Evolutionary conservation across 2,113 vertebrate genomes (phyloP).

Genomic region (Tychaedon coryphoeus): DNA sequence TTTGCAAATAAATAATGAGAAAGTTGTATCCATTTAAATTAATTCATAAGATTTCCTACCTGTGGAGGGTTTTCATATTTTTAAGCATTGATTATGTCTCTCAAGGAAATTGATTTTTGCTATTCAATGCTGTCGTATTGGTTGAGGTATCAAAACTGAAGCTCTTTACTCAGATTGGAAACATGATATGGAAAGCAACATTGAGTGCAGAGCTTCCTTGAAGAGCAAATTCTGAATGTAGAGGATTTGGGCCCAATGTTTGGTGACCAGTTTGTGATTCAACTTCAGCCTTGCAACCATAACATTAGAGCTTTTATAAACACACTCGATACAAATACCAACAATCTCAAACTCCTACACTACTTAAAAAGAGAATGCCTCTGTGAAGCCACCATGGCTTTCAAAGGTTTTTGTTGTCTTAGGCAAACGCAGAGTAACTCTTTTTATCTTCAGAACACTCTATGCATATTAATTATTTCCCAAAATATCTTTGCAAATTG

Average conservation of each 20-base stretch:
- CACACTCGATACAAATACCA: background rate
- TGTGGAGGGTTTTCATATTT: background rate
- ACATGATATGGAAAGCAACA: background rate
- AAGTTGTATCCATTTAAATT: background rate
- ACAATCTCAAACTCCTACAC: background rate
- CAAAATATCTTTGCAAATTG: background rate
- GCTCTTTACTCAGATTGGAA: background rate
- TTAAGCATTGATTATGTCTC: background rate
- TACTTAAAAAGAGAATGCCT: background rate
- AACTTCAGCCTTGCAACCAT: background rate
- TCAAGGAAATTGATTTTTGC: background rate
- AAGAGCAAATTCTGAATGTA: background rate
- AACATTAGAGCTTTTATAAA: background rate
- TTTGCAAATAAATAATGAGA: background rate
- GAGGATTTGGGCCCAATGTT: background rate
- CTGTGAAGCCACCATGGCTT: background rate
- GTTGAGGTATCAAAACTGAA: background rate
- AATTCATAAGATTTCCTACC: background rate
- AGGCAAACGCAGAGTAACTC: slow-evolving; percentile 6
- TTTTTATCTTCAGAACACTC: slow-evolving; percentile 13
- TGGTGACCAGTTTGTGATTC: background rate
- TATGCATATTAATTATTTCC: background rate
- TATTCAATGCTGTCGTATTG: background rate
- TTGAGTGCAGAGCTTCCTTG: background rate
- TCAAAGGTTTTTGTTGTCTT: slow-evolving; percentile 8